Base-by-base conservation (phyloP, 2,888 invertebrate genomes). In the Macrophya alboannulata region DNA sequence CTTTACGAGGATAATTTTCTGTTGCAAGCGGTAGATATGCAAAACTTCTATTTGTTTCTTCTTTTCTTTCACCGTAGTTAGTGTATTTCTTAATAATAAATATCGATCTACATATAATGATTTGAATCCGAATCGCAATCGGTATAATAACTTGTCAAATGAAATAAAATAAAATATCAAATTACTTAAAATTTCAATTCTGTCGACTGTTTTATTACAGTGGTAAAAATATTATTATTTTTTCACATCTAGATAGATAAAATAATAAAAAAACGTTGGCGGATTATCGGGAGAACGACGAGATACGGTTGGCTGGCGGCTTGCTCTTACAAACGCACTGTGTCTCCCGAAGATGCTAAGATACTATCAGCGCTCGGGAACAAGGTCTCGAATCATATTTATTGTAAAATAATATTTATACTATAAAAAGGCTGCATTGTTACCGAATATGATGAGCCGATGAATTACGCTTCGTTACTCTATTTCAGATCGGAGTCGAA, bases 271-370 rank as follows among this genome's bases (percentile, higher is more conserved):
- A 87, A 88, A 77, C 88, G 88, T 43, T 88, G 89, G 89, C 85
- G 86, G 62, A 85, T 85, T 10, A 88, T 89, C 40, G 87, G 86
- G 51, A 79, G 86, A 43, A 88, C 89, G 9, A 89, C 89, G 62
- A 85, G 86, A 82, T 89, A 89, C 48, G 89, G 88, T 59, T 89
- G 89, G 89, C 71, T 89, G 25, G 82, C 86, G 5, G 86, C 88
- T 51, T 86, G 86, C 71, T 87, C 85, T 25, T 85, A 85, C 62
- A 79, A 65, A 17, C 72, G 84, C 6, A 68, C 86, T 21, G 86
- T 89, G 31, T 86, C 86, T 37, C 85, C 74, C 5, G 86, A 87
- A 51, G 86, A 88, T 40, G 86, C 87, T 15, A 72, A 86, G 62
- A 84, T 83, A 71, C 68, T 89, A 62, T 85, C 86, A 17, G 84